Evolutionary conservation across 2,888 invertebrate species (phyloP), one percentile per base, ranked within the genome.

Genomic region (Maniola hyperantus): DNA sequence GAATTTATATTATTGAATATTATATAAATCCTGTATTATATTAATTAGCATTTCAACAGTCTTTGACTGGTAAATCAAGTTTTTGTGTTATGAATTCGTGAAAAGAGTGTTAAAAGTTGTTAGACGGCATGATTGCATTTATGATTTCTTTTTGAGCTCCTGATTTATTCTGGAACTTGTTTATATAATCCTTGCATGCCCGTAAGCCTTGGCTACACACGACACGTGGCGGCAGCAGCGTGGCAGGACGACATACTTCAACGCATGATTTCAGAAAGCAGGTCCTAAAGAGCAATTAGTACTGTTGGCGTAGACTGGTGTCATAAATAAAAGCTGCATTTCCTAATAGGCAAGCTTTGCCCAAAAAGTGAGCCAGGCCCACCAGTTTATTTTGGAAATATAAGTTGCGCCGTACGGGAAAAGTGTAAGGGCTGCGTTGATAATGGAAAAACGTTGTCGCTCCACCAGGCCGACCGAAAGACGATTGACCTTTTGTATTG

Each of bases 61-160:
- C 39, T 42, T 46, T 44, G 50, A 61, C 67, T 57, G 64, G 57
- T 64, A 67, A 61, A 64, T 69, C 66, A 11, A 64, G 66, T 51
- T 51, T 44, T 57, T 34, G 26, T 34, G 18, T 39, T 54, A 46
- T 46, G 13, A 46, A 44, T 50, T 20, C n/a, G 11, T 26, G 39
- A 57, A 39, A 55, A 55, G n/a, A 46, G 20, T 53, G 55, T 55
- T 55, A 57, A 65, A 57, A 68, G 65, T 51, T 68, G 68, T 55
- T 51, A 11, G 51, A 51, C 68, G 18, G 58, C 61, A 58, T 53
- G 61, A 58, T 62, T 60, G 36, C 48, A 5, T 34, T 64, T 48
- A 55, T 55, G 48, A 60, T 64, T 54, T 48, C 26, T 46, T 67
- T 39, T 44, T 20, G 54, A 20, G 26, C 48, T 54, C 39, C 55